Evolutionary conservation across 2,797 vertebrate species (phyloP), one percentile per base, ranked within the genome.

Genomic region (Ammospiza maritima): DNA sequence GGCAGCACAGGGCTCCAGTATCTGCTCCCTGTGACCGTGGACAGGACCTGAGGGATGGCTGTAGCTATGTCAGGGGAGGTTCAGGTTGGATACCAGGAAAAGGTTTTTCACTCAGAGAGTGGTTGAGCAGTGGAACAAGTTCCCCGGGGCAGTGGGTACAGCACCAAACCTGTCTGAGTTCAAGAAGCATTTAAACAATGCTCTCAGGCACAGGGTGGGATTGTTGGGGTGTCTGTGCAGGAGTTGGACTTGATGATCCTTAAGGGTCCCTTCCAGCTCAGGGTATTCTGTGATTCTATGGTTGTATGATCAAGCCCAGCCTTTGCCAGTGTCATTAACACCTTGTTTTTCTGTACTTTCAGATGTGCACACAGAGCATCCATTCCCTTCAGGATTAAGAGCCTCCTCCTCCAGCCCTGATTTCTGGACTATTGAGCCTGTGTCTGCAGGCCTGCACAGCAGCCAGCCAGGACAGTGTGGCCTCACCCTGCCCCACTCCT

Each of bases 321-420:
- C 20, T 40, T 40, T 64, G 44, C n/a, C 32, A 57, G 6, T 57
- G 66, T 84, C 57, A 75, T 36, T 94, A 83, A 90, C 45, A 30
- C 8, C 38, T 83, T 51, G 14, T 88, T 72, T 74, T 56, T 48
- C 36, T 95, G 22, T 95, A 8, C 53, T 96, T 78, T 19, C 95
- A 98, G 97, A 79, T 62, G 25, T 11, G 5, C 73, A 6, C 67
- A 65, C 85, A 75, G 53, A 60, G 10, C 44, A 69, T 20, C 80
- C 26, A 1, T 78, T 96, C 40, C n/a, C 75, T 29, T 67, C 81
- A 0, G 67, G 94, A 80, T 16, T 94, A 48, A 97, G 97, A 97
- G 58, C 97, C 4, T 98, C 97, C 82, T 96, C 92, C 45, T 98
- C 98, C 34, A 98, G 97, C 78, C 98, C 98, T 13, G 97, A 88